Evolutionary conservation across 2,797 vertebrate genomes (phyloP), one percentile per base, ranked within the genome.

Genomic region (Sus cebifrons): DNA sequence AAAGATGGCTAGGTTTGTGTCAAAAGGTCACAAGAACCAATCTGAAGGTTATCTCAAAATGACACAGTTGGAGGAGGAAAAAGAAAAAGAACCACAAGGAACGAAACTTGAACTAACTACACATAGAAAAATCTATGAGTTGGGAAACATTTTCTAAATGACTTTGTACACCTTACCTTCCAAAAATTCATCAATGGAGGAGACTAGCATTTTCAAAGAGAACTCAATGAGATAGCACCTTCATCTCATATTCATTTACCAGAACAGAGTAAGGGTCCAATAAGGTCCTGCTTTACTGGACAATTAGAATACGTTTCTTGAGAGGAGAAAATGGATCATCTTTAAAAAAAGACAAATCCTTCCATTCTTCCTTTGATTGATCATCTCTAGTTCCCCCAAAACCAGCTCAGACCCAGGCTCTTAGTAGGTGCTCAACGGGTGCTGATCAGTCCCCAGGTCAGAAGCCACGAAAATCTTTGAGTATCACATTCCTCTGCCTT

Each of bases 71-170:
- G 3, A 85, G 5, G 7, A 20, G 18, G 1, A 60, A 79, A 75
- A 49, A 78, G 32, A 64, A 79, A 74, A 70, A 54, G 36, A 84
- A 65, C 11, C 65, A 17, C 71, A 85, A 91, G 14, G 2, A 68
- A 40, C 56, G 40, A 95, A 82, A 85, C 25, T 15, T 36, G 36
- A 90, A 97, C 87, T 36, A n/a, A 79, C 36, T 58, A 79, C 13
- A 4, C 77, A 29, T 6, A 89, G 44, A 82, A 65, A 71, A 93
- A 92, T 18, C 14, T 36, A 68, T 70, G 77, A 78, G 29, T 73
- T 87, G 56, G 87, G 44, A 81, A 73, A 81, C 18, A 73, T 21
- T 52, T 78, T 83, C 13, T 12, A 75, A 92, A 62, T 32, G 9
- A 81, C 44, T 20, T 21, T 75, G 27, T 60, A 86, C 81, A 73